Conservation (phyloP, 2,888 invertebrate genomes). For the Stenchaetothrips biformis region DNA sequence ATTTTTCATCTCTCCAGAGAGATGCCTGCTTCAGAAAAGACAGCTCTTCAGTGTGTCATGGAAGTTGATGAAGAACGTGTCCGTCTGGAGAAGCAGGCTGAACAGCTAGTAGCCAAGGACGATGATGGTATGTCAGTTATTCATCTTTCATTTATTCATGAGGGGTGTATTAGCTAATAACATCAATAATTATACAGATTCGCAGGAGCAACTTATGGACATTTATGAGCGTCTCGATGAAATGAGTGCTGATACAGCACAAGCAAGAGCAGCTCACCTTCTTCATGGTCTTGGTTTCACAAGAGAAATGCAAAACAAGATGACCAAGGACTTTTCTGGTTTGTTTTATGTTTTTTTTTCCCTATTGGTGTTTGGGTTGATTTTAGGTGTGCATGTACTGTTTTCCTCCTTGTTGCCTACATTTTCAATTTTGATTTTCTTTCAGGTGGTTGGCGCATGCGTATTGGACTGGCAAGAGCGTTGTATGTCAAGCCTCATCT, state of each 20-base stretch:
- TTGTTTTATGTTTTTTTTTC: conserved; percentile 24
- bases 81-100: conserved; percentile 85
- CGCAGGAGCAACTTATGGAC: conserved; percentile 95
- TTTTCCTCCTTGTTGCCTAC: neutral
- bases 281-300: conserved; percentile 95
- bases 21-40: conserved; percentile 97
- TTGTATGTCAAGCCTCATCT: conserved; percentile 95
- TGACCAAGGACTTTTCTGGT: conserved; percentile 79
- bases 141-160: neutral
- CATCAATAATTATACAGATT: conserved; percentile 51
- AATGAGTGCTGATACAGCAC: conserved; percentile 91
- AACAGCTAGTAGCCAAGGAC: conserved; percentile 76
- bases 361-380: neutral
- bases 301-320: conserved; percentile 67
- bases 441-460: conserved; percentile 94
- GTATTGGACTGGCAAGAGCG: conserved; percentile 94
- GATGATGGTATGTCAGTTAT: conserved; percentile 63
- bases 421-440: conserved; percentile 41
- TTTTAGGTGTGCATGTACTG: neutral
- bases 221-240: conserved; percentile 97
- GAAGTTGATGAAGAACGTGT: conserved; percentile 95
- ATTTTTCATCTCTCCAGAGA: conserved; percentile 96
- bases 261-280: conserved; percentile 89
- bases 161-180: neutral
- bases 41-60: conserved; percentile 93